These are phyloP conservation scores for Synchiropus splendidus DNA, from an alignment of 2,113 vertebrate species.

Conservation along the genomic window DNA sequence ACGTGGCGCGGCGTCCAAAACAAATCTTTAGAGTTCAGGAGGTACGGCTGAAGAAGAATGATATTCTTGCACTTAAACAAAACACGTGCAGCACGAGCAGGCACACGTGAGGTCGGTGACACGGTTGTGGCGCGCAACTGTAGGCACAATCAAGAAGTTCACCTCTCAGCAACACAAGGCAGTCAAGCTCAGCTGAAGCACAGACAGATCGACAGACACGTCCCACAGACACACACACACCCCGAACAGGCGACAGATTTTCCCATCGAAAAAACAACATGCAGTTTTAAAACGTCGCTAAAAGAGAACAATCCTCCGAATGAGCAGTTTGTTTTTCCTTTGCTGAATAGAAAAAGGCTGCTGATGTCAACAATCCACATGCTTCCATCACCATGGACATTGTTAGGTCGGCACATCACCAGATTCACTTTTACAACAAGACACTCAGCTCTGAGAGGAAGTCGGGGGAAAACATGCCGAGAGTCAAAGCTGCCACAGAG, in stretches of 20 bases:
- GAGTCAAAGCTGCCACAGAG: slow-evolving; percentile 55
- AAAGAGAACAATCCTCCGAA: slow-evolving; percentile 28
- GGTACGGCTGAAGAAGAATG: slow-evolving; percentile 19
- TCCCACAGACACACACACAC: slow-evolving; percentile 31
- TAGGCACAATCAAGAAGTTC: slow-evolving; percentile 58
- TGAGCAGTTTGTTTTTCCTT: slow-evolving; percentile 11
- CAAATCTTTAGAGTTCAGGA: slow-evolving; percentile 36
- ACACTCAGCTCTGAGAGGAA: slow-evolving; percentile 32
- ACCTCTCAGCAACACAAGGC: slow-evolving; percentile 38
- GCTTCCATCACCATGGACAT: slow-evolving; percentile 52
- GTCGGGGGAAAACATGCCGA: slow-evolving; percentile 30
- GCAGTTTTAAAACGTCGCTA: slow-evolving; percentile 39
- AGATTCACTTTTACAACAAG: slow-evolving; percentile 36
- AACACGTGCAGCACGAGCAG: slow-evolving; percentile 55
- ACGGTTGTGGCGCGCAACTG: slow-evolving; percentile 39
- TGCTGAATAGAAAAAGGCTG: no score
- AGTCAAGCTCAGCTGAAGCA: slow-evolving; percentile 37
- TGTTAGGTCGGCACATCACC: slow-evolving; percentile 41
- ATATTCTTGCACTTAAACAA: slow-evolving; percentile 39
- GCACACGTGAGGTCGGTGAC: slow-evolving; percentile 56
- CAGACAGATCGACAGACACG: slow-evolving; percentile 16
- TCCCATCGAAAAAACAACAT: slow-evolving; percentile 46
- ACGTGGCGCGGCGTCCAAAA: slow-evolving; percentile 29
- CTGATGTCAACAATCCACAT: slow-evolving; percentile 59
- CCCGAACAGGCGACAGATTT: slow-evolving; percentile 35